Evolutionary conservation across 2,888 invertebrate species (phyloP).

Genomic region (Macroteleia sp.): DNA sequence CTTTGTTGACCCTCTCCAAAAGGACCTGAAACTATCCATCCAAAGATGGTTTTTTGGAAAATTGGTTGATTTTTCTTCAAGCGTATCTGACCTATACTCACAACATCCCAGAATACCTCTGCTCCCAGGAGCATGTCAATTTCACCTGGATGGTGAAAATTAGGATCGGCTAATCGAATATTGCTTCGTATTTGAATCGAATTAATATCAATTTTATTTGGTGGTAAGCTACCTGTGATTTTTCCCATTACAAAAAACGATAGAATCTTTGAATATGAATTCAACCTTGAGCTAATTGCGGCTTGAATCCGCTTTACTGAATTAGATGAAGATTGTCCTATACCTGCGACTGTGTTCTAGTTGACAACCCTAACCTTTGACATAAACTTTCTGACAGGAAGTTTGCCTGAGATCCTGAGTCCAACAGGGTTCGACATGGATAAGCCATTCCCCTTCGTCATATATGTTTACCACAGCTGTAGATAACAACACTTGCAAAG

Average conservation of each 20-base stretch:
- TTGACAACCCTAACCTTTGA: not conserved
- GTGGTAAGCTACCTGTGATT: slow-evolving; percentile 50
- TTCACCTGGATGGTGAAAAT: slow-evolving; percentile 32
- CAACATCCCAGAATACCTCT: slow-evolving; percentile 50
- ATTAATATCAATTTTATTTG: slow-evolving; percentile 3
- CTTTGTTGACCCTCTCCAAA: too few species aligned
- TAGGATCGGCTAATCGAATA: slow-evolving; percentile 58
- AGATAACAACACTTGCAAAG: slow-evolving; percentile 28
- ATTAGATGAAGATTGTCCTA: slow-evolving; percentile 20
- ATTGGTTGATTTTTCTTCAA: not conserved
- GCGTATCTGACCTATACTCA: slow-evolving; percentile 13
- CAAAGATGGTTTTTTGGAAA: too few species aligned
- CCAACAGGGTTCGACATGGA: slow-evolving; percentile 47
- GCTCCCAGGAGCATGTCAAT: slow-evolving; percentile 65
- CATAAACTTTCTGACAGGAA: not conserved
- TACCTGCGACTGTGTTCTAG: not conserved
- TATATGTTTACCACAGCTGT: slow-evolving; percentile 40
- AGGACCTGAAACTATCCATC: too few species aligned
- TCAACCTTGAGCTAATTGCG: slow-evolving; percentile 41
- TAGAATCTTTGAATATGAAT: slow-evolving; percentile 32
- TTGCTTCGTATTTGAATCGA: slow-evolving; percentile 34
- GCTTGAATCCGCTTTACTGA: slow-evolving; percentile 3
- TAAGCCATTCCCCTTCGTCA: slow-evolving; percentile 20
- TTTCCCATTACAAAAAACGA: slow-evolving; percentile 53
- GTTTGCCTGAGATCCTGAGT: slow-evolving; percentile 32